Base-by-base conservation (phyloP, 2,113 vertebrate genomes). In the Phalacrocorax carbo region DNA sequence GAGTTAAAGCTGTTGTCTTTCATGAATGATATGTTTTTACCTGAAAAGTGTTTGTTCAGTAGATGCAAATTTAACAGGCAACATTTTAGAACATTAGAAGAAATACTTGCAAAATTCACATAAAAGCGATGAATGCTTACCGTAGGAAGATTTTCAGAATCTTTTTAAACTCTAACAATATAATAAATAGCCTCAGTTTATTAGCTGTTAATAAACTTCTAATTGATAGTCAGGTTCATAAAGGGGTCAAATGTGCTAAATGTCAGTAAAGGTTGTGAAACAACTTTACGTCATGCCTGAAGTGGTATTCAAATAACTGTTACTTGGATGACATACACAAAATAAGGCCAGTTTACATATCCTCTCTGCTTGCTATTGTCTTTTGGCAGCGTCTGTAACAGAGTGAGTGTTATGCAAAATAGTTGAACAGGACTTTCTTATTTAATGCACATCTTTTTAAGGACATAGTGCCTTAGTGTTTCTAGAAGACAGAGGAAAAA, bases 301-400 rank as follows among this genome's bases (percentile, higher is more conserved):
- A 73, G 18, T n/a, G 15, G 2, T 29, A 27, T 51, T 66, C 23
- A 76, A 51, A 42, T 32, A 60, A 32, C 4, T 34, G 5, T 55
- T 49, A 8, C 30, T 27, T 55, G 55, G 49, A 10, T 51, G n/a
- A 34, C 23, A 51, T 5, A 13, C 0, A 1, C 25, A 54, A 40
- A 34, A 21, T 13, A 57, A 66, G 36, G 17, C 16, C 20, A 29
- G 10, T 57, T 57, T 57, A 18, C 15, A 13, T 68, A 15, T 9
- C 27, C 7, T 80, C 8, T 30, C 19, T 52, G 10, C 17, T 49
- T 0, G 0, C 17, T 68, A 0, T 18, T 54, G 18, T 58, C 22
- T 22, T 88, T 89, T 89, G 58, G 17, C 40, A 87, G 40, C 54
- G 51, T 15, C 64, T 81, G 14, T 40, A 73, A 34, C 19, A 64